Evolutionary conservation across 2,888 invertebrate genomes (phyloP).

Genomic region (Germaria angustata): DNA sequence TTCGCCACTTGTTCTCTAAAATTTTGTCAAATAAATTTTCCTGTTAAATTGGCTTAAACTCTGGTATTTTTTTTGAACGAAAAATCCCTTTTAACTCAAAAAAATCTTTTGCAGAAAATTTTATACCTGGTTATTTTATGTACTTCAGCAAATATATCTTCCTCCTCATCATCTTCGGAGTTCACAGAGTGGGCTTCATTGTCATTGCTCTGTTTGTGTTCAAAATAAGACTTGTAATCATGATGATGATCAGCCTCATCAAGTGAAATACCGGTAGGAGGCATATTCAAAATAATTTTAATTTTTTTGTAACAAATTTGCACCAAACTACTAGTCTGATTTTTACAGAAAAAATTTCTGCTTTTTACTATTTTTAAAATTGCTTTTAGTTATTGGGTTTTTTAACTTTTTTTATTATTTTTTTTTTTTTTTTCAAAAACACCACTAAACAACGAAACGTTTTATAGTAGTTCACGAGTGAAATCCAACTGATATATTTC

Average conservation of each 20-base stretch:
- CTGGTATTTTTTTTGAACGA: not conserved
- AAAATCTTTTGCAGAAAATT: too few relatives aligned
- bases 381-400: not conserved
- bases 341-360: not conserved
- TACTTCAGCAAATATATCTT: constrained; percentile 69
- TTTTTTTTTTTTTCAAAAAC: not conserved
- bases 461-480: constrained; percentile 52
- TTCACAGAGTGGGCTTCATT: constrained; percentile 59
- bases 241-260: constrained; percentile 68
- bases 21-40: too few relatives aligned
- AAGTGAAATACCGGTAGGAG: constrained; percentile 75
- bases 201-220: constrained; percentile 66
- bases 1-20: too few relatives aligned
- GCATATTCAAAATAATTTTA: constrained; percentile 74
- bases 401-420: constrained; percentile 15
- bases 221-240: constrained; percentile 70
- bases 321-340: not conserved
- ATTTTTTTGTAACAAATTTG: not conserved
- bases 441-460: constrained; percentile 17
- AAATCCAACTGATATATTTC: constrained; percentile 66
- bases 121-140: constrained; percentile 73
- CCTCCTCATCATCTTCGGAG: constrained; percentile 69
- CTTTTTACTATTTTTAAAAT: not conserved
- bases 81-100: too few relatives aligned
- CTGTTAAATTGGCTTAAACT: too few relatives aligned